A percentile compares a stretch with the other conserved stretches of the same genome.
Evolutionary conservation across 2,888 invertebrate species (phyloP).

Genomic region (Conomelus anceps): DNA sequence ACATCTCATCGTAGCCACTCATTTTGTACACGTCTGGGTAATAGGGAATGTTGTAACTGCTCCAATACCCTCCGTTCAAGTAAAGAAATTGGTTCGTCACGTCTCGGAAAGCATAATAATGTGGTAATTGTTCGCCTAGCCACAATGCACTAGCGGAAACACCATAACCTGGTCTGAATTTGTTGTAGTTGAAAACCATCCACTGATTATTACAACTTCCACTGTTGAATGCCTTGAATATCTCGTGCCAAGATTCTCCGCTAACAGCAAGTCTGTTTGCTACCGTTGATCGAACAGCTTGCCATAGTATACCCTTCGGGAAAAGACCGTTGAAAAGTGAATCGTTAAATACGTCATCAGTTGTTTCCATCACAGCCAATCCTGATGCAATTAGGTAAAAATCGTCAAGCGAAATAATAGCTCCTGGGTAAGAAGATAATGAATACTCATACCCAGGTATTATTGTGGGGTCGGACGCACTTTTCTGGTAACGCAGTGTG

Average conservation of each 20-base stretch:
- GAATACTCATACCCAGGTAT: slow-evolving; percentile 62
- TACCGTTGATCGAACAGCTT: slow-evolving; percentile 71
- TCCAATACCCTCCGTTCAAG: slow-evolving; percentile 58
- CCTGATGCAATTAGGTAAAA: slow-evolving; percentile 58
- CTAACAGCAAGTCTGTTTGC: slow-evolving; percentile 71
- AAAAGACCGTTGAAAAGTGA: slow-evolving; percentile 49
- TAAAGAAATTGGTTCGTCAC: slow-evolving; percentile 58
- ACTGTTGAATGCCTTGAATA: slow-evolving; percentile 63
- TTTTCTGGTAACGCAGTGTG: slow-evolving; percentile 58
- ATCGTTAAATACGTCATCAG: slow-evolving; percentile 64
- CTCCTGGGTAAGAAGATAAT: slow-evolving; percentile 80
- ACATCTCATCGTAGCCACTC: slow-evolving; percentile 50
- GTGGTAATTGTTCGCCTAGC: slow-evolving; percentile 71
- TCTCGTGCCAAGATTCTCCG: slow-evolving; percentile 64
- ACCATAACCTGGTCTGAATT: slow-evolving; percentile 7
- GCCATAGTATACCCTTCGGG: slow-evolving; percentile 31
- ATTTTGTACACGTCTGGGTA: slow-evolving; percentile 53
- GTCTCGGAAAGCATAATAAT: slow-evolving; percentile 56
- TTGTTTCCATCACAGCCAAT: slow-evolving; percentile 66
- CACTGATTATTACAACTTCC: slow-evolving; percentile 81
- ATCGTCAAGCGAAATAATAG: slow-evolving; percentile 76
- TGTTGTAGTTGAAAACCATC: slow-evolving; percentile 59
- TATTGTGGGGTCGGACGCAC: slow-evolving; percentile 44
- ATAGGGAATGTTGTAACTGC: slow-evolving; percentile 56
- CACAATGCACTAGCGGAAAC: slow-evolving; percentile 43